Evolutionary conservation across 92 coral and sea anemone species (phyloP).

Genomic region (Phymanthus crucifer): DNA sequence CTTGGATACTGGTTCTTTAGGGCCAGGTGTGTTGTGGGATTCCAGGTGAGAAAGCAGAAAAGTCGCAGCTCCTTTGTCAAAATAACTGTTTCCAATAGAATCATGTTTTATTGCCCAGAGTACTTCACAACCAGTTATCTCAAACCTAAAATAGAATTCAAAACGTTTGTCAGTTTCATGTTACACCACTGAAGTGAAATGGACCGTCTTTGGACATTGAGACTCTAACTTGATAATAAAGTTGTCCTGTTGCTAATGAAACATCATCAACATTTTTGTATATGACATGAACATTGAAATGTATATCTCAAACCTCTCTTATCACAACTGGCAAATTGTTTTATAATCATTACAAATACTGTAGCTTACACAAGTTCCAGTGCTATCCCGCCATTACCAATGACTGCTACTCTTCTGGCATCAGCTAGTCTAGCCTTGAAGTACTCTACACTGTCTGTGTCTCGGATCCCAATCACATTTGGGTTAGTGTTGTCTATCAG

Average conservation of each 20-base stretch:
- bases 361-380: conserved; percentile 88
- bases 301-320: no score
- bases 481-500: conserved; percentile 60
- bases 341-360: not conserved
- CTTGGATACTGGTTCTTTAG: conserved; percentile 26
- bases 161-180: no score
- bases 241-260: no score
- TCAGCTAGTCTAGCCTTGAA: conserved; percentile 59
- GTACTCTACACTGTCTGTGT: conserved; percentile 78
- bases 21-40: conserved; percentile 6
- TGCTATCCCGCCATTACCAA: conserved; percentile 99
- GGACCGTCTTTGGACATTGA: no score
- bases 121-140: conserved; percentile 83
- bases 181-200: no score
- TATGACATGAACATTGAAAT: no score
- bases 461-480: conserved; percentile 82
- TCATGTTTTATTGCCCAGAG: conserved; percentile 94
- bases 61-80: conserved; percentile 95
- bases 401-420: conserved; percentile 77
- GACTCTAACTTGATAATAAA: no score
- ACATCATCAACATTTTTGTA: no score
- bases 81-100: conserved; percentile 83
- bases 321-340: not conserved
- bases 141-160: conserved; percentile 65
- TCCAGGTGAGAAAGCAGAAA: conserved; percentile 80